Base-by-base conservation (phyloP, 1,140 invertebrate genomes). In the Trichomalopsis sarcophagae region DNA sequence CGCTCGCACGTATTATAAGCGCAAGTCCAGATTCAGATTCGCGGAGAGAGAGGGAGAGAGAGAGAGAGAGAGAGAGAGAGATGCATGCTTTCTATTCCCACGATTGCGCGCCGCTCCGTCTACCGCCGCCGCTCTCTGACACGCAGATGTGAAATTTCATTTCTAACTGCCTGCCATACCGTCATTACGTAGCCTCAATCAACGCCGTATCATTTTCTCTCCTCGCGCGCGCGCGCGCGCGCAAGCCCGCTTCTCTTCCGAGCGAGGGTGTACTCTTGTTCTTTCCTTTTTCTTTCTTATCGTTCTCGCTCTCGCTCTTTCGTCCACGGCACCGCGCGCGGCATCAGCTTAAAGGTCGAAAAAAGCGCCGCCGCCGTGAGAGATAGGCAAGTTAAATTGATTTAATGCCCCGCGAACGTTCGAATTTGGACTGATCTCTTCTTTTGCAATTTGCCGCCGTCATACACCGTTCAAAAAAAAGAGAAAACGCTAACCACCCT, bases 81-180 rank as follows among this genome's bases (percentile, higher is more conserved):
- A 85, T 69, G 73, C 62, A 30, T 36, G 88, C 88, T 91, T 90
- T 91, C 90, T 90, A 91, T 91, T 91, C 90, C 90, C 90, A 91
- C 90, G 90, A 89, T 88, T 89, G 84, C 87, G 82, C 55, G 55
- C 62, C 69, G 68, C 68, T 69, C 55, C 85, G 86, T 88, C 73
- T 55, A 84, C 80, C n/a, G 10, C 62, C 83, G 44, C 79, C 33
- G 33, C 33, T 36, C 75, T 83, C 89, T 87, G 86, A 88, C 88
- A 88, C 87, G 84, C 86, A 87, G 87, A 89, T 88, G 87, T 88
- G 88, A 89, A 89, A 89, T 89, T 89, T 90, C 88, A 90, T 89
- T 89, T 90, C 89, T 87, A 88, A 87, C 87, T 86, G 84, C 88
- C 88, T 88, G 66, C 66, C 47, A 80, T 87, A 87, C 87, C 87